Evolutionary conservation across 2,797 vertebrate genomes (phyloP).

Genomic region (Microctenopoma steveboyesi): DNA sequence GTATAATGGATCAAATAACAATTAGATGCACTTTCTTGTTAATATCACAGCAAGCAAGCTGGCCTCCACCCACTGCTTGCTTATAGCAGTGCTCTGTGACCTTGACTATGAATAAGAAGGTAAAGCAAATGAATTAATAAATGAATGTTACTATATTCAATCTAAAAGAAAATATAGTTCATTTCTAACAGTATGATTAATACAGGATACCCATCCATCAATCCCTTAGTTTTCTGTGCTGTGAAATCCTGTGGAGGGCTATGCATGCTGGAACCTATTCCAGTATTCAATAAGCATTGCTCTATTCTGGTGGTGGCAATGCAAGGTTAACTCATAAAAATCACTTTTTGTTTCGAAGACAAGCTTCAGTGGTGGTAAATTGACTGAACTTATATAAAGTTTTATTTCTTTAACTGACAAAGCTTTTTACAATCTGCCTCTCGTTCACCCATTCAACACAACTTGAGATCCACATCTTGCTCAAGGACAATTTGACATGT

Average conservation of each 20-base stretch:
- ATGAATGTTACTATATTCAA: conserved; percentile 14
- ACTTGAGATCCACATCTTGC: not conserved
- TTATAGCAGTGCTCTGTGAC: conserved; percentile 15
- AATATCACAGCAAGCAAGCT: conserved; percentile 9
- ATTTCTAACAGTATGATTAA: conserved; percentile 16
- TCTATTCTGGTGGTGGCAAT: not conserved
- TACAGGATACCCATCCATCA: conserved; percentile 21
- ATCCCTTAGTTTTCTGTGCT: conserved; percentile 23
- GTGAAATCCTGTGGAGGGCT: conserved; percentile 29
- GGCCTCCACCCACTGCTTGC: conserved; percentile 25
- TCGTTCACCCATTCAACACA: not conserved
- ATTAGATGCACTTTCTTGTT: conserved; percentile 24
- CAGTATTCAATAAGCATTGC: conserved; percentile 4
- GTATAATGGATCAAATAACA: conserved; percentile 34
- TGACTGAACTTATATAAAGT: not conserved
- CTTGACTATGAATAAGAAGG: conserved; percentile 45
- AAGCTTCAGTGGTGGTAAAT: conserved; percentile 7
- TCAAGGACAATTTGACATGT: conserved; percentile 9
- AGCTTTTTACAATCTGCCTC: not conserved
- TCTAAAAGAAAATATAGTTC: conserved; percentile 19
- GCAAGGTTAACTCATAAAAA: conserved; percentile 3
- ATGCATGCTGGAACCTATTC: conserved; percentile 2
- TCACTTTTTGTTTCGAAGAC: conserved; percentile 15
- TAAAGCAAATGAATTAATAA: conserved; percentile 40
- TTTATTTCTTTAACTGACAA: not conserved